phyloP scores from a whole-genome alignment of 2,888 invertebrate genomes.

The Acanthococcus lagerstroemiae region DNA sequence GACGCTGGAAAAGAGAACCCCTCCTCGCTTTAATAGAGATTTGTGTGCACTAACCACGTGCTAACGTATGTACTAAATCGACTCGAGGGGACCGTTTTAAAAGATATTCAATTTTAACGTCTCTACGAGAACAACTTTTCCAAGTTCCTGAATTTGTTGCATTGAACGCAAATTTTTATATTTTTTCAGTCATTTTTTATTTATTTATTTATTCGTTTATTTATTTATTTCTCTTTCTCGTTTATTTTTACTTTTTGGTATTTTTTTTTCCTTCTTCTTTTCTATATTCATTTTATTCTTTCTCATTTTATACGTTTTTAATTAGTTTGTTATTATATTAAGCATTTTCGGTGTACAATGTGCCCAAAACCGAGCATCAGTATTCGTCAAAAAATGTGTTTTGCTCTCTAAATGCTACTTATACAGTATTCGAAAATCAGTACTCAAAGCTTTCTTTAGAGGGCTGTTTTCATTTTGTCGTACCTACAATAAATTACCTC shows the following conservation, averaged over 20 bases:
- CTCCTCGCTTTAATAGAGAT: conserved; percentile 28
- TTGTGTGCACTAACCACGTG: conserved; percentile 20
- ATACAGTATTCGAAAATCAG: no score
- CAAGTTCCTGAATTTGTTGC: conserved; percentile 30
- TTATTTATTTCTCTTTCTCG: conserved; percentile 11
- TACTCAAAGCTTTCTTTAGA: no score
- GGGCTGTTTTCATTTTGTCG: no score
- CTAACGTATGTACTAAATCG: conserved; percentile 14
- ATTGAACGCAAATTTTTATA: conserved; percentile 26
- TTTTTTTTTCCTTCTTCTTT: conserved; percentile 17
- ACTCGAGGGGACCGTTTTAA: conserved; percentile 19
- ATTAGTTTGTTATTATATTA: neutral
- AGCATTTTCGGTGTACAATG: neutral
- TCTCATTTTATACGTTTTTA: conserved; percentile 10
- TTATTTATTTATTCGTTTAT: conserved; percentile 4
- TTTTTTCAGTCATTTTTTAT: conserved; percentile 5
- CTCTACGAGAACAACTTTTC: conserved; percentile 23
- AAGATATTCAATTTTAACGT: conserved; percentile 13
- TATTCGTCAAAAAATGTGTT: neutral
- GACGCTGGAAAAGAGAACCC: no score
- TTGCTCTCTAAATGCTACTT: neutral
- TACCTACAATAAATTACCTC: no score
- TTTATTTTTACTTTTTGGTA: conserved; percentile 12
- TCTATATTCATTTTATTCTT: conserved; percentile 14
- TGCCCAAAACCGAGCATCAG: neutral